Conservation (phyloP, 2,888 invertebrate genomes). For the Sarcophaga rosellei region DNA sequence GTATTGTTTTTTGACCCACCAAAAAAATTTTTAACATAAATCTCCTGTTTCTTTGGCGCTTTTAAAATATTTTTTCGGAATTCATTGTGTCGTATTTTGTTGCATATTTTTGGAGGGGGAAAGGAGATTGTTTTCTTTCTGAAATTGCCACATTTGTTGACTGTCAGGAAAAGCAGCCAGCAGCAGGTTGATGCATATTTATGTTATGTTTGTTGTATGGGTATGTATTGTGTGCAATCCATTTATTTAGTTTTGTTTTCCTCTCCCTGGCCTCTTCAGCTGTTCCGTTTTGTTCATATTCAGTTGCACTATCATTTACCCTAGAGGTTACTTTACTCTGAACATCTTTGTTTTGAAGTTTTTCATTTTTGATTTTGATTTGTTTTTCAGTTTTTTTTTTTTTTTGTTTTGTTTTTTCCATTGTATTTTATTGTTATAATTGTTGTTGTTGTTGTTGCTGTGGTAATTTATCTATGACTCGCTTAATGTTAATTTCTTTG, state of each 20-base stretch:
- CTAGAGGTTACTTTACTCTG: conserved; percentile 38
- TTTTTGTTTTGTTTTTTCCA: conserved; percentile 21
- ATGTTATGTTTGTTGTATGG: conserved; percentile 1
- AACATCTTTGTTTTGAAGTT: conserved; percentile 35
- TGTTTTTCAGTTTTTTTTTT: background rate
- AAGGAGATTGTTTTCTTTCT: background rate
- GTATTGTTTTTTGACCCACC: conserved; percentile 17
- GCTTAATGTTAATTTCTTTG: conserved; percentile 67
- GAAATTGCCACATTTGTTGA: conserved; percentile 55
- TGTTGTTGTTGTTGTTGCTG: conserved; percentile 40
- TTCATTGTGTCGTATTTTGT: background rate
- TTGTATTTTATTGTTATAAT: conserved; percentile 17
- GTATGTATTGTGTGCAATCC: background rate
- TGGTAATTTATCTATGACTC: conserved; percentile 65
- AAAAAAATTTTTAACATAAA: conserved; percentile 40
- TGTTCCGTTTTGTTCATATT: background rate
- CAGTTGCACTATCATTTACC: background rate
- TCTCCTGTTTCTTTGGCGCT: conserved; percentile 27
- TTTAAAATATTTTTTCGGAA: background rate
- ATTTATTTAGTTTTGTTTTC: conserved; percentile 32
- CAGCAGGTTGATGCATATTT: conserved; percentile 57
- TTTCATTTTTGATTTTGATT: conserved; percentile 15
- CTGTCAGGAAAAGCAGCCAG: conserved; percentile 64
- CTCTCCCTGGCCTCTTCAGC: background rate
- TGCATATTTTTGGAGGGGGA: background rate